phyloP scores from a whole-genome alignment of 2,888 invertebrate genomes.

The Amorpha juglandis region DNA sequence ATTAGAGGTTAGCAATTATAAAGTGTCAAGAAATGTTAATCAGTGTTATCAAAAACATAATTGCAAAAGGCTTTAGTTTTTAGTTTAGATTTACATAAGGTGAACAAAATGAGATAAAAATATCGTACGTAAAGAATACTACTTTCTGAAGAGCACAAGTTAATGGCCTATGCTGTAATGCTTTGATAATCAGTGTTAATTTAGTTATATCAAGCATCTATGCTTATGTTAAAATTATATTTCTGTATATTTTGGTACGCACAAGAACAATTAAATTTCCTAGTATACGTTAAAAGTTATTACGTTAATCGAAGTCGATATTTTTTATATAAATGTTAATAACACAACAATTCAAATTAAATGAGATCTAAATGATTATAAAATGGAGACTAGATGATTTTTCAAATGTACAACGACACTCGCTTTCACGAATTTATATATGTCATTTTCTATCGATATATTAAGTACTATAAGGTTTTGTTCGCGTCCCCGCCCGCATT shows the following conservation, averaged over 20 bases:
- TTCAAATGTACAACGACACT: not conserved
- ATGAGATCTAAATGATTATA: conserved; percentile 15
- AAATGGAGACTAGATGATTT: conserved; percentile 8
- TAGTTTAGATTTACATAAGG: too few species aligned
- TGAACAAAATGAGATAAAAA: too few species aligned
- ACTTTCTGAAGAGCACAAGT: too few species aligned
- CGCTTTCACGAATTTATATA: not conserved
- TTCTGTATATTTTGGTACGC: not conserved
- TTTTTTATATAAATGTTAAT: not conserved
- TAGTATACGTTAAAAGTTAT: not conserved
- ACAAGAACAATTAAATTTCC: not conserved
- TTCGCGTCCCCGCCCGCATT: too few species aligned
- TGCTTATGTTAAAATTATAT: not conserved
- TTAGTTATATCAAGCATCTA: too few species aligned
- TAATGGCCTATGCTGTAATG: too few species aligned
- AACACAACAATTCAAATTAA: not conserved
- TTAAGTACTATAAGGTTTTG: not conserved
- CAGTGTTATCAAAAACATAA: too few species aligned
- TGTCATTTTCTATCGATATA: not conserved
- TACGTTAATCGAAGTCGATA: not conserved
- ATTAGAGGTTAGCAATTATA: too few species aligned
- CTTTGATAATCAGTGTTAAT: too few species aligned
- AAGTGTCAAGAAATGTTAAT: too few species aligned
- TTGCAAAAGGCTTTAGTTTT: too few species aligned
- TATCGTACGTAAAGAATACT: too few species aligned